Conservation (phyloP, 1,140 invertebrate species). For the Drosophila santomea region DNA sequence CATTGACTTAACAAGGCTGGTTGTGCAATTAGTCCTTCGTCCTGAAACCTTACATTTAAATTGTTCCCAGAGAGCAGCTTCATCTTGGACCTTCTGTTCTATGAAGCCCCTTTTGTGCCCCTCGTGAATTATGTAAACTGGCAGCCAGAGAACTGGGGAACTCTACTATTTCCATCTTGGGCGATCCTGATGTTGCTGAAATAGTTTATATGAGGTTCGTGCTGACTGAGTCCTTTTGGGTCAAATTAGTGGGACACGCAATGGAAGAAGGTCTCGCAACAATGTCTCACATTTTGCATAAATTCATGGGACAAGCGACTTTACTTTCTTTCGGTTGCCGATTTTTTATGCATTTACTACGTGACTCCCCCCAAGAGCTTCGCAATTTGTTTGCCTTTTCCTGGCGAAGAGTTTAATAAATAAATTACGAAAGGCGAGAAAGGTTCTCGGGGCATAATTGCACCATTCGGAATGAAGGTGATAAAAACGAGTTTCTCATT, state of each 20-base stretch:
- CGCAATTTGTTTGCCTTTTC: conserved; percentile 36
- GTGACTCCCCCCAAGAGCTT: conserved; percentile 37
- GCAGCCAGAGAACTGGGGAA: conserved; percentile 45
- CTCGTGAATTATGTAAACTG: conserved; percentile 59
- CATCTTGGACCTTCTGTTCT: too few species aligned
- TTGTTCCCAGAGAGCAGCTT: too few species aligned
- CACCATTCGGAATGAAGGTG: conserved; percentile 11
- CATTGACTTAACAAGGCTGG: background rate
- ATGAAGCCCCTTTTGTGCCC: background rate
- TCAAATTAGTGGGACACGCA: conserved; percentile 72
- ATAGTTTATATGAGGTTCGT: conserved; percentile 72
- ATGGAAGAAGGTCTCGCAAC: conserved; percentile 29
- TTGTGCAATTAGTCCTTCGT: background rate
- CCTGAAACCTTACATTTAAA: too few species aligned
- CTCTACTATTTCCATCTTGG: conserved; percentile 49
- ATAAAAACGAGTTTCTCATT: conserved; percentile 11
- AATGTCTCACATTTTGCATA: conserved; percentile 61
- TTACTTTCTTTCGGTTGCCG: conserved; percentile 49
- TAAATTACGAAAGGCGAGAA: conserved; percentile 50
- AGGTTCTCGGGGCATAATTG: conserved; percentile 13
- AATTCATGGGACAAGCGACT: conserved; percentile 54
- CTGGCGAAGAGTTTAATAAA: conserved; percentile 70
- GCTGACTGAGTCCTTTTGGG: conserved; percentile 43
- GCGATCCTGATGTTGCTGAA: conserved; percentile 25
- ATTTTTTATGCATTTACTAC: conserved; percentile 75